Percentiles rank a stretch among this genome's conserved stretches.
Conservation (phyloP, 2,113 vertebrate genomes). For the Ptyas mucosa region DNA sequence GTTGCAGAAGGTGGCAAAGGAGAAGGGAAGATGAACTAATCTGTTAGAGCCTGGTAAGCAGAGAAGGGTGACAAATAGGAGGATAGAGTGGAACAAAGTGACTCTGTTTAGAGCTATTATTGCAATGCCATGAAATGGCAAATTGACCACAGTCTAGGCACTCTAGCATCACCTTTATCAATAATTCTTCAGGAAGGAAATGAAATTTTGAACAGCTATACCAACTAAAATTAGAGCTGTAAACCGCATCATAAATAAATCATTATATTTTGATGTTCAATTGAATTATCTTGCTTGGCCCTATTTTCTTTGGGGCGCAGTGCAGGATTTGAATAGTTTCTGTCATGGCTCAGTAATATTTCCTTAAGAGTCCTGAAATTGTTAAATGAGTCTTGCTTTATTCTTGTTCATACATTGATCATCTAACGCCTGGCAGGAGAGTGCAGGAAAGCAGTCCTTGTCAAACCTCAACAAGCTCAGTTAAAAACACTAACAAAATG, state of each 20-base stretch:
- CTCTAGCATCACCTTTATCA: rapidly evolving
- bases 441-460: not conserved
- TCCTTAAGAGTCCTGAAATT: not conserved
- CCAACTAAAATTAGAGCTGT: not conserved
- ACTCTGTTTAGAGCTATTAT: not conserved
- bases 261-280: rapidly evolving
- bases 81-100: not conserved
- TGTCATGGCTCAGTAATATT: not conserved
- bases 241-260: not conserved
- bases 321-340: not conserved
- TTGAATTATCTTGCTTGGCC: rapidly evolving
- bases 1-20: not conserved
- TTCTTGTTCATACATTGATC: constrained; percentile 1
- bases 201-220: not conserved
- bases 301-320: not conserved
- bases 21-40: not conserved
- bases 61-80: constrained; percentile 3
- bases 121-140: rapidly evolving
- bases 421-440: not conserved
- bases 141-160: not conserved
- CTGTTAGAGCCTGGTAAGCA: not conserved
- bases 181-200: not conserved
- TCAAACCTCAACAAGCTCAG: constrained; percentile 5
- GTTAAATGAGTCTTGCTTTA: not conserved
- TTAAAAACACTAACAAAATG: constrained; percentile 15